Percentiles rank a stretch among this genome's conserved stretches.
Conservation (phyloP, 35 echinoderm and acorn worm species). For the Apostichopus californicus region DNA sequence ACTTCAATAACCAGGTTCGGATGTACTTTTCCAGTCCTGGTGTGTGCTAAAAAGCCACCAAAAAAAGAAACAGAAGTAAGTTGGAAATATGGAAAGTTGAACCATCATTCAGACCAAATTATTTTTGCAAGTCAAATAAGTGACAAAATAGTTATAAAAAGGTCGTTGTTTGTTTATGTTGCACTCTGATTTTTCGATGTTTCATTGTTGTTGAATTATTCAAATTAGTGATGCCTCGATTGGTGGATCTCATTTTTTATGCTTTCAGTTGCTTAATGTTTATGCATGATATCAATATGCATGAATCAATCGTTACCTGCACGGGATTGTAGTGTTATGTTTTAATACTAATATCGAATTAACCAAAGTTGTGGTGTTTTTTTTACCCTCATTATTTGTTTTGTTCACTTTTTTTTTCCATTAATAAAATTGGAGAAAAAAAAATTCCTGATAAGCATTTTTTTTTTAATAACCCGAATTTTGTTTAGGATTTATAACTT, state of each 20-base stretch:
- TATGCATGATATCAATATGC: constrained; percentile 31
- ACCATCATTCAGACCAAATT: neutral
- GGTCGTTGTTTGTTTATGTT: neutral
- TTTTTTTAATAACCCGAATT: neutral
- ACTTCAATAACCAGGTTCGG: neutral
- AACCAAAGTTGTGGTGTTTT: neutral
- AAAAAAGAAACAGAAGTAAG: neutral
- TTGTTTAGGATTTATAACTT: neutral
- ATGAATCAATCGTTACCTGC: constrained; percentile 34
- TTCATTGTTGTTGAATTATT: constrained; percentile 20
- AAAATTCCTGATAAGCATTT: neutral
- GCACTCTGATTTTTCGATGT: neutral
- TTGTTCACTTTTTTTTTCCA: neutral
- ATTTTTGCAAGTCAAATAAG: neutral
- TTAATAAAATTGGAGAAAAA: neutral
- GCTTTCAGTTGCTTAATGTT: constrained; percentile 40
- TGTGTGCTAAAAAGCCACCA: neutral
- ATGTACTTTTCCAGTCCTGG: neutral
- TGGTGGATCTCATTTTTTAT: constrained; percentile 9
- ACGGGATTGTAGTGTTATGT: constrained; percentile 34
- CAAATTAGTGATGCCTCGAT: constrained; percentile 9
- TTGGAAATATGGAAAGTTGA: neutral
- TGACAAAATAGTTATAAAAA: neutral
- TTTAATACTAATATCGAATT: constrained; percentile 7
- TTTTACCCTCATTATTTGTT: neutral